phyloP scores from a whole-genome alignment of 2,113 vertebrate genomes.

The Eira barbara region DNA sequence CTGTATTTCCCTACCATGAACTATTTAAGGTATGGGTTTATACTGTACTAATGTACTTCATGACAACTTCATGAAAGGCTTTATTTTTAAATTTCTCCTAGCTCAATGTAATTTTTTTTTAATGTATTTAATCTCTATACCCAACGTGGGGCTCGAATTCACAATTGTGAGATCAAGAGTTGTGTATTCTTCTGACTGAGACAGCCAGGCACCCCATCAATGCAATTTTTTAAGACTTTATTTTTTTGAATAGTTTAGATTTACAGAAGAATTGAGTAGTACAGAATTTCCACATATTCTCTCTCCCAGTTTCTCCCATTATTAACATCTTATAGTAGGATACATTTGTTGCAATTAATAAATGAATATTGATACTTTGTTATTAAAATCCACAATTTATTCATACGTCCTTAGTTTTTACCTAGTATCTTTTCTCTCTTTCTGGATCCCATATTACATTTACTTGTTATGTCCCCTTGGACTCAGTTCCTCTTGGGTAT shows the following conservation, averaged over 20 bases:
- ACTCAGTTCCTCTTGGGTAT: background rate
- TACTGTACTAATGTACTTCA: background rate
- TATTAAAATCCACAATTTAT: background rate
- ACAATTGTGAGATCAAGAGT: background rate
- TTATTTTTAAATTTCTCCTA: constrained; percentile 23
- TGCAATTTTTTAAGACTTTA: background rate
- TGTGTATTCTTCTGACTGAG: background rate
- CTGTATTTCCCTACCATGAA: background rate
- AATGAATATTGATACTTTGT: background rate
- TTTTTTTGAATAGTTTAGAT: background rate
- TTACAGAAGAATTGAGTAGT: constrained; percentile 13
- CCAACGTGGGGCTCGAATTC: background rate
- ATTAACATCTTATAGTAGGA: background rate
- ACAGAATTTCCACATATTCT: background rate
- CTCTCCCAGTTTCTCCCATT: background rate
- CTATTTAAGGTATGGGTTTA: background rate
- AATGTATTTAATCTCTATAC: background rate
- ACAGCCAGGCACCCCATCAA: background rate
- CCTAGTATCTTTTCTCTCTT: background rate
- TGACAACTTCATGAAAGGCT: background rate
- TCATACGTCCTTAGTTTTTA: background rate
- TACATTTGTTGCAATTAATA: background rate
- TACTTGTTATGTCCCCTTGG: background rate
- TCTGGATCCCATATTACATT: background rate
- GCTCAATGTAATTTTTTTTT: background rate